Base-by-base conservation (phyloP, 2,113 vertebrate genomes). In the Cettia cetti region DNA sequence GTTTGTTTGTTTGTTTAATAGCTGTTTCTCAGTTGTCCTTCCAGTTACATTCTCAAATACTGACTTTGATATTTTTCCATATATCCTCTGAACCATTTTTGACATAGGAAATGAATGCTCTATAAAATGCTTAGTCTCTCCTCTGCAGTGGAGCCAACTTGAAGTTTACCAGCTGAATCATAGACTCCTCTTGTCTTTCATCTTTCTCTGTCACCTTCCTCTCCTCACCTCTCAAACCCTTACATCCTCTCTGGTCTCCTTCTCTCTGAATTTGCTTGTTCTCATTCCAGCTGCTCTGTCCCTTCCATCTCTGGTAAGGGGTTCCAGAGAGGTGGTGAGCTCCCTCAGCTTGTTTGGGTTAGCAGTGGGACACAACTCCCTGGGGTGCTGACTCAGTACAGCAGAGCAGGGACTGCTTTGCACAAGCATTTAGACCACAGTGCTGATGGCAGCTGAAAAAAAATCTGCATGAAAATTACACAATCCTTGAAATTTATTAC, bases 401-500 rank as follows among this genome's bases (percentile, higher is more conserved):
- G 42, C 0, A 2, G n/a, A 69, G 53, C 37, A 39, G 21, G 39
- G 17, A 16, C 52, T 82, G 63, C 24, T 92, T 57, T 72, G 37
- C 24, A 47, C 61, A 52, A 82, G 56, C 50, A 11, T 93, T 77
- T 93, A 87, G 87, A 79, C 44, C 81, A 65, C 76, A 59, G 11
- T 40, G 79, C 59, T 92, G 75, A 79, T 0, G 0, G 31, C 3
- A 4, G 80, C 69, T 79, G 40, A 33, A 81, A 90, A 94, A 15
- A 89, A 79, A 14, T 28, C n/a, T 75, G 59, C 60, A 90, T 68
- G 72, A 89, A 86, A 84, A 94, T 79, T 54, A 64, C 42, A 44
- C 40, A 84, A 60, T 59, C 44, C 70, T 24, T 69, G 69, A 86
- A 94, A 96, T 92, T 92, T 96, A 93, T 96, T 94, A 93, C 54